phyloP scores from a whole-genome alignment of 2,888 invertebrate genomes.

The Cylloceria caligata region DNA sequence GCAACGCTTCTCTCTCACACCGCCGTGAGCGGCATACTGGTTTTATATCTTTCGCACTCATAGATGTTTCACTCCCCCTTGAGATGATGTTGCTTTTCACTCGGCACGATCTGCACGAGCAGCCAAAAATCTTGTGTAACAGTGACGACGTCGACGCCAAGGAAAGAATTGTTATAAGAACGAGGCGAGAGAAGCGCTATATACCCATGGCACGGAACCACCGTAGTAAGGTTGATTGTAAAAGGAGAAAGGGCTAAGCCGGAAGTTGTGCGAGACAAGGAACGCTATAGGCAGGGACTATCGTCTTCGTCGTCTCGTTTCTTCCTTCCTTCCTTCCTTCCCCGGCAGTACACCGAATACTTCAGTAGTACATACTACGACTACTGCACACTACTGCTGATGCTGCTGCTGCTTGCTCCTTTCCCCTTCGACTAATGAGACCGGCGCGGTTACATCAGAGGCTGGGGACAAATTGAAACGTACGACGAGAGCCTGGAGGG shows the following conservation, averaged over 20 bases:
- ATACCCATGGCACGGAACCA: neutral
- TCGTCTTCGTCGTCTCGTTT: slow-evolving; percentile 55
- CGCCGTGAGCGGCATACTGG: too few species aligned
- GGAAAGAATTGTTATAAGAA: slow-evolving; percentile 70
- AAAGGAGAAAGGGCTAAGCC: slow-evolving; percentile 72
- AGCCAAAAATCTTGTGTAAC: slow-evolving; percentile 8
- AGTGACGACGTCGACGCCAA: slow-evolving; percentile 25
- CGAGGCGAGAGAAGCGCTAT: slow-evolving; percentile 67
- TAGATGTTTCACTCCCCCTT: too few species aligned
- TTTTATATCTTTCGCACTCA: too few species aligned
- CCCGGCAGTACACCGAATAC: slow-evolving; percentile 28
- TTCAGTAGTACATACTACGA: slow-evolving; percentile 46
- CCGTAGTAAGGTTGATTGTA: slow-evolving; percentile 81
- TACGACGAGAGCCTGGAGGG: slow-evolving; percentile 80
- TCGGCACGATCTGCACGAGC: slow-evolving; percentile 23
- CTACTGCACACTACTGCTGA: slow-evolving; percentile 34
- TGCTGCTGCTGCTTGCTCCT: slow-evolving; percentile 15
- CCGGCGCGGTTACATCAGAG: slow-evolving; percentile 82
- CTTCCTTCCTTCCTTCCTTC: slow-evolving; percentile 50
- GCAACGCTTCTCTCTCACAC: too few species aligned
- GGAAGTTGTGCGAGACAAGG: slow-evolving; percentile 60
- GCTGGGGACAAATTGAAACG: slow-evolving; percentile 83
- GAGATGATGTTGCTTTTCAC: slow-evolving; percentile 32
- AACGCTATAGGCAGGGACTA: slow-evolving; percentile 50
- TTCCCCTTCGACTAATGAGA: slow-evolving; percentile 81